Base-by-base conservation (phyloP, 2,113 vertebrate species). In the Catharus fuscescens region DNA sequence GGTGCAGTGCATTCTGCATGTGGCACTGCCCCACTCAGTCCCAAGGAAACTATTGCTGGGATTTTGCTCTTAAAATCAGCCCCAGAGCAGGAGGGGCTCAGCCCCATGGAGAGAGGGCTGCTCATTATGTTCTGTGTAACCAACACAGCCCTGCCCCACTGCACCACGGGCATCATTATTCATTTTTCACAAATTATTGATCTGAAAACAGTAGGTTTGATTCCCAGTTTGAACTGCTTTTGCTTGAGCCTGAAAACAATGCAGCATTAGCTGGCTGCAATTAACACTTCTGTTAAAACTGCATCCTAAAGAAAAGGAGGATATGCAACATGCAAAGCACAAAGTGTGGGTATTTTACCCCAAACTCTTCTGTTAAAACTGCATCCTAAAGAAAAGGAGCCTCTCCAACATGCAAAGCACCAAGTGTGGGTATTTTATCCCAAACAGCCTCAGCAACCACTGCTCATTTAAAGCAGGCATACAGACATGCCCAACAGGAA, bases 171-270 rank as follows among this genome's bases (percentile, higher is more conserved):
- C 76, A 82, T 38, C 36, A 5, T 23, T 36, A 31, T 13, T 85
- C 18, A 48, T 78, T 82, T 94, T 18, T 66, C 64, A 60, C 26
- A 42, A 77, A 47, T 67, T 47, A 44, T 21, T 78, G 59, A 90
- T 64, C 44, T 89, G 69, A 61, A 94, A 95, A 65, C 31, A 67
- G 67, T 1, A 61, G 44, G 65, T 52, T 92, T 92, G 74, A 71
- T 71, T 88, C 61, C 56, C 10, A 24, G 38, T 86, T 92, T 92
- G 65, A 45, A 16, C 60, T 80, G 74, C 25, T 92, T 93, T 69
- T 54, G 60, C 71, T 65, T 42, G n/a, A 92, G 69, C 53, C 54
- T 92, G 92, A 69, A 92, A 96, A 93, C 67, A 90, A 31, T 18
- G 50, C 61, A 83, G 80, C 19, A 14, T n/a, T n/a, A 81, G 59